These are phyloP conservation scores for Tetanocera ferruginea DNA, from an alignment of 2,888 invertebrate genomes.

Conservation along the genomic window DNA sequence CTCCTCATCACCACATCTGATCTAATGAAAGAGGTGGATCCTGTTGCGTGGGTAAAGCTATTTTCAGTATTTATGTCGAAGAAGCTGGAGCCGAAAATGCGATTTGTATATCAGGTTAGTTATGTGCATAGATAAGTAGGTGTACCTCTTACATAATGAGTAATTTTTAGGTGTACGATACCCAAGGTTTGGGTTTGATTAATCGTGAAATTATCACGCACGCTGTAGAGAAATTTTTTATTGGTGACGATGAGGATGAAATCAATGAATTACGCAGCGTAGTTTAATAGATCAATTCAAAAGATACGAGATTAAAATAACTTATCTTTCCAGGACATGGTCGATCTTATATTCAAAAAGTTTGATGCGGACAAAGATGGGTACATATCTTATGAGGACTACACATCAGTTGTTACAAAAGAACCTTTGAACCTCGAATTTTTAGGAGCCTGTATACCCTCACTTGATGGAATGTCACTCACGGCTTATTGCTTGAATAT, in stretches of 20 bases:
- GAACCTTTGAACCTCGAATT: constrained; percentile 79
- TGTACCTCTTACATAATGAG: background rate
- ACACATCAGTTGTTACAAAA: constrained; percentile 74
- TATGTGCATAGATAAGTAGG: background rate
- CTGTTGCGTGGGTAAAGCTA: constrained; percentile 78
- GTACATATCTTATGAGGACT: constrained; percentile 75
- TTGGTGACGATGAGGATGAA: constrained; percentile 76
- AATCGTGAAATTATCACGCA: constrained; percentile 79
- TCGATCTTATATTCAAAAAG: constrained; percentile 79
- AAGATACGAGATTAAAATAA: background rate
- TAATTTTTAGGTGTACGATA: constrained; percentile 73
- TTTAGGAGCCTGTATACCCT: constrained; percentile 81
- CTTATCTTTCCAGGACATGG: constrained; percentile 73
- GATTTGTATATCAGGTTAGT: constrained; percentile 76
- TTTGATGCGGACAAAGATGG: constrained; percentile 84
- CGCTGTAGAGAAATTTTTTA: constrained; percentile 69
- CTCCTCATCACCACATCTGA: constrained; percentile 74
- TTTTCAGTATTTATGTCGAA: constrained; percentile 79
- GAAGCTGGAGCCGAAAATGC: constrained; percentile 76
- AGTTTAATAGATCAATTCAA: constrained; percentile 3
- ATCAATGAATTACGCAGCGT: constrained; percentile 74
- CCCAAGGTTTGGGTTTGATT: constrained; percentile 76
- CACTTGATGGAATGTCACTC: constrained; percentile 62
- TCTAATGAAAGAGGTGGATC: constrained; percentile 63
- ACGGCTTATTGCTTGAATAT: constrained; percentile 63